Evolutionary conservation across 2,888 invertebrate genomes (phyloP), one percentile per base, ranked within the genome.

Genomic region (Macrosoma leucophasiata): DNA sequence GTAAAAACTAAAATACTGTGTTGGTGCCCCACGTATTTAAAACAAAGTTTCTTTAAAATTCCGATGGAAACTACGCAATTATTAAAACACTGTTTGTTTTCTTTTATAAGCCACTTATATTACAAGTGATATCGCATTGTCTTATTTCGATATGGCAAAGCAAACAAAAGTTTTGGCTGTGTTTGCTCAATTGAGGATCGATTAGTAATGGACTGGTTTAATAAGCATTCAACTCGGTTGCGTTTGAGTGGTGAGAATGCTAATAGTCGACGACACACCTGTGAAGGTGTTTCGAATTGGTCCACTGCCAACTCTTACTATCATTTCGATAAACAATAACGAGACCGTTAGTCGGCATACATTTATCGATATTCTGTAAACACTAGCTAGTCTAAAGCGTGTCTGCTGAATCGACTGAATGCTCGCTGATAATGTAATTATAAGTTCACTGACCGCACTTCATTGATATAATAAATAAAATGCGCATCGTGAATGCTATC

Each of bases 321-420:
- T 58, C 43, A 64, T 60, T 61, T 58, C 58, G 59, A 74, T 71
- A 71, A 70, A 74, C 68, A 75, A 75, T 70, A 70, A 62, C 48
- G 50, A 45, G 44, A 54, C 66, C 67, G 70, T 70, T 76, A 70
- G 34, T 38, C 50, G 62, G 51, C 58, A 64, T 55, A 62, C 56
- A 62, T 67, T 55, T 47, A 20, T 38, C 37, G 36, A 48, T 55
- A 46, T 52, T 51, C 48, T 55, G 52, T 57, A 61, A 61, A 65
- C 56, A 62, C 46, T 56, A 45, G 52, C 52, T 42, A 36, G 44
- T 28, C 27, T 28, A 21, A 28, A 12, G 14, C 19, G 25, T 24
- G 29, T 38, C 29, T 28, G n/a, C 20, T 30, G 19, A 26, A 24
- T n/a, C 7, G 14, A 25, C n/a, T n/a, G n/a, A n/a, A 17, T 13